phyloP scores from a whole-genome alignment of 1,140 invertebrate genomes.

The Platyscapa corneri region DNA sequence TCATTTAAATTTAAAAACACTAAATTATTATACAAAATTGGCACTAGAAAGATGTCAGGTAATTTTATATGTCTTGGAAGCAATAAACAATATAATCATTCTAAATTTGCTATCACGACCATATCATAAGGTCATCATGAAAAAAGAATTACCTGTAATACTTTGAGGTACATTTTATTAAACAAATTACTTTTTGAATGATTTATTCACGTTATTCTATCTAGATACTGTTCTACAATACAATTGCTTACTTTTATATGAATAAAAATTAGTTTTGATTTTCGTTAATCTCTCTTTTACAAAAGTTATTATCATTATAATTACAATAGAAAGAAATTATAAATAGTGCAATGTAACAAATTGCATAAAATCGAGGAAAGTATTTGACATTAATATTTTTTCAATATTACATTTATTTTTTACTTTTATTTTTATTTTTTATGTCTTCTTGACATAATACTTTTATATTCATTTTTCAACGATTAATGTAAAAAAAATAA shows the following conservation, averaged over 20 bases:
- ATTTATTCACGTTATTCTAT: neutral
- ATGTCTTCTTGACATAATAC: too few species aligned
- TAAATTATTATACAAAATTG: slow-evolving; percentile 40
- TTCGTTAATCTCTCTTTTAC: too few species aligned
- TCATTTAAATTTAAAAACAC: neutral
- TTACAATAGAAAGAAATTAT: too few species aligned
- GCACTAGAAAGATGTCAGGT: slow-evolving; percentile 40
- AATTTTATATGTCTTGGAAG: slow-evolving; percentile 29
- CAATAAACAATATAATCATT: neutral
- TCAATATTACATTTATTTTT: too few species aligned
- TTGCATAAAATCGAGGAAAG: too few species aligned
- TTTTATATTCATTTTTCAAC: neutral
- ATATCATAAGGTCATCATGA: neutral
- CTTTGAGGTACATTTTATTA: neutral
- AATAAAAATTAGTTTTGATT: too few species aligned
- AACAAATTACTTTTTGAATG: neutral
- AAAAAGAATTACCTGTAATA: neutral
- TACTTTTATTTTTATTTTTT: too few species aligned
- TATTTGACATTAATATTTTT: too few species aligned
- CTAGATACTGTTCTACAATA: neutral
- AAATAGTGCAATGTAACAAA: too few species aligned
- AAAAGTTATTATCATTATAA: too few species aligned
- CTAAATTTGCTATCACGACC: too few species aligned
- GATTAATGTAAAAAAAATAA: neutral
- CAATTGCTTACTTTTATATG: too few species aligned